Evolutionary conservation across 2,888 invertebrate species (phyloP), one percentile per base, ranked within the genome.

Genomic region (Panorpa germanica): DNA sequence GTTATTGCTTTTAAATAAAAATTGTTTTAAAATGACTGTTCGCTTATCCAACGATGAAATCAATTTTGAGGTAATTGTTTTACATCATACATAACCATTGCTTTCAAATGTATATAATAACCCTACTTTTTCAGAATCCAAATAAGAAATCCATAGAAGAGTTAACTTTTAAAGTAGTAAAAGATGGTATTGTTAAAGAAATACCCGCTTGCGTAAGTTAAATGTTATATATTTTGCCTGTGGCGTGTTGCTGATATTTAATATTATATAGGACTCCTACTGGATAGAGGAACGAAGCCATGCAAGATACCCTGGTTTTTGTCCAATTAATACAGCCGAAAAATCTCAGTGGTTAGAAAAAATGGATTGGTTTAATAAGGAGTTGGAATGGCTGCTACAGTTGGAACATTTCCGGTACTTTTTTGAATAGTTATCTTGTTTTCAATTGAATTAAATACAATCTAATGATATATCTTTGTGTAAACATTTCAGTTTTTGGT

Each of bases 401-500:
- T 52, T 78, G 34, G 65, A 67, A 31, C 70, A 78, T 52, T 63
- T 72, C 44, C 68, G 61, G 72, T 77, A 47, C 39, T 38, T 32
- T 13, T 5, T 25, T 18, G 20, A n/a, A 15, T 28, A 11, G 3
- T 18, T 9, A 14, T 14, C 12, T 10, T 11, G 3, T 10, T 24
- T 29, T 29, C 11, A 2, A 16, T 11, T 13, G 32, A n/a, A n/a
- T n/a, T n/a, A n/a, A n/a, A n/a, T n/a, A n/a, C n/a, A n/a, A n/a
- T n/a, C n/a, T n/a, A n/a, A n/a, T n/a, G n/a, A n/a, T n/a, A n/a
- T n/a, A n/a, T 21, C 10, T 9, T 26, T 17, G 22, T 31, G 15
- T n/a, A n/a, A n/a, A n/a, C n/a, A n/a, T 47, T 46, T 3, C 39
- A 74, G 73, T 44, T 76, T 76, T 48, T 76, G 76, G 76, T 74